Evolutionary conservation across 2,888 invertebrate genomes (phyloP).

Genomic region (Eupithecia subfuscata): DNA sequence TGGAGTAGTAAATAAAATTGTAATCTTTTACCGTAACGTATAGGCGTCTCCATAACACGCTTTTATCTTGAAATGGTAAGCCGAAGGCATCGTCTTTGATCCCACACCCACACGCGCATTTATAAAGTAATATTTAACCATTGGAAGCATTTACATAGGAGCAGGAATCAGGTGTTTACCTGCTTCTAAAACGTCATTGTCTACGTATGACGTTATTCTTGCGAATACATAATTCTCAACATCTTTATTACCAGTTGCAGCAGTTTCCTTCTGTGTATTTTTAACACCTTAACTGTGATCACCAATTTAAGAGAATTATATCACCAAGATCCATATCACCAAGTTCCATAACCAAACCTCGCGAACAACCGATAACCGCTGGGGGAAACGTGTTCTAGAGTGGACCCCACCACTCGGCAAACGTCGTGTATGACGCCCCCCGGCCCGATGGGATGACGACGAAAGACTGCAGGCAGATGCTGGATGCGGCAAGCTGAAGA

Average conservation of each 20-base stretch:
- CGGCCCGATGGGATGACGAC: too few relatives aligned
- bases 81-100: conserved; percentile 79
- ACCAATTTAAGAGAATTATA: background rate
- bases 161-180: background rate
- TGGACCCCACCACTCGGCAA: too few relatives aligned
- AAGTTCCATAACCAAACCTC: too few relatives aligned
- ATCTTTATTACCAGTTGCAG: background rate
- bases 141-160: conserved; percentile 36
- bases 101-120: conserved; percentile 76
- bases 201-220: background rate
- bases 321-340: too few relatives aligned
- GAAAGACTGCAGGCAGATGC: too few relatives aligned
- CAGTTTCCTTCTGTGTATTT: background rate
- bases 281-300: background rate
- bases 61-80: conserved; percentile 76
- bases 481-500: too few relatives aligned
- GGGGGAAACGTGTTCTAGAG: too few relatives aligned
- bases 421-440: too few relatives aligned
- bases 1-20: conserved; percentile 82
- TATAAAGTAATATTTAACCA: conserved; percentile 71
- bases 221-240: background rate
- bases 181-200: background rate
- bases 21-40: conserved; percentile 76
- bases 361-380: too few relatives aligned
- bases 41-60: conserved; percentile 79